Base-by-base conservation (phyloP, 2,888 invertebrate genomes). In the Osedax frankpressi region DNA sequence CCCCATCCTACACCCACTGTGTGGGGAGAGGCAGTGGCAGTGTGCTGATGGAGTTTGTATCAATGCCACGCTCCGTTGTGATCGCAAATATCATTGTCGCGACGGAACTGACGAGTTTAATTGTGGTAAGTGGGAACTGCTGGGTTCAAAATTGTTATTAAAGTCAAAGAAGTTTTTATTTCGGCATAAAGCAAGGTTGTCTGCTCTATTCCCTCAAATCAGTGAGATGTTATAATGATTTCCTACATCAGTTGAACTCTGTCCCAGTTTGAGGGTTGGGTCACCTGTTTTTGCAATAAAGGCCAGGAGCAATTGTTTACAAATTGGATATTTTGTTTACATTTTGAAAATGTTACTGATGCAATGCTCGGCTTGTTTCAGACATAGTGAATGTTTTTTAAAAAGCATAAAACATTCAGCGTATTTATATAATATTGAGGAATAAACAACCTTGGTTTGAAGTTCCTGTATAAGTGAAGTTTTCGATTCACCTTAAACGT, bases 11-110 rank as follows among this genome's bases (percentile, higher is more conserved):
- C 65, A 11, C 65, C 65, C 65, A 14, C n/a, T 0, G 1, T 77
- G 77, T 71, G 71, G 26, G 28, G 67, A 71, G 14, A 73, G 74
- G 3, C 72, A 77, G 70, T 76, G 74, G 67, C 74, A 73, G 70
- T 78, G 78, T 73, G 74, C 44, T 1, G 75, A 77, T 65, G 75
- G 76, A 19, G 6, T 59, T 19, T 78, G 78, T 65, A 76, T 78
- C 63, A 73, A 75, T 30, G 74, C 75, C 25, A 30, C 77, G n/a
- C 74, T 72, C 14, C 30, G 62, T 30, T 77, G 77, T 71, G 73
- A 77, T 65, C 72, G 74, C 25, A n/a, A 65, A n/a, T n/a, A 29
- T 2, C 65, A 77, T 65, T 77, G 77, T 69, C 11, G 25, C 24
- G 77, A 77, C 62, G 75, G 72, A 1, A 75, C 76, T 14, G 77